Conservation (phyloP, 2,113 vertebrate genomes). For the Calyptommatus sinebrachiatus region DNA sequence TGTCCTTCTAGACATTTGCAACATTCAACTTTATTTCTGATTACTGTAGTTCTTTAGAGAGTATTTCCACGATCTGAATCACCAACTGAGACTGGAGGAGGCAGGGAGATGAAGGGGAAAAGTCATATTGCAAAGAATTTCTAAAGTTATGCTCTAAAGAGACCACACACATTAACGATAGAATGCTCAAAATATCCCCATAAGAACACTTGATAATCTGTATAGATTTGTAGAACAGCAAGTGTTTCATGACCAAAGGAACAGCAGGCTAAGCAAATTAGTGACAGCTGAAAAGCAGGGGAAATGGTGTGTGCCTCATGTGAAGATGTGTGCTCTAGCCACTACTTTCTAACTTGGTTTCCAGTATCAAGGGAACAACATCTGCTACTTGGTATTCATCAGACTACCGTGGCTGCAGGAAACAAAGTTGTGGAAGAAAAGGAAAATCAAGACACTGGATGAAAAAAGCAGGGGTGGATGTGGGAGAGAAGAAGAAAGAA, state of each 20-base stretch:
- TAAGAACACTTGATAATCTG: background rate
- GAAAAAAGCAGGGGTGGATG: background rate
- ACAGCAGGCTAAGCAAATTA: slow-evolving; percentile 33
- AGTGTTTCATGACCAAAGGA: slow-evolving; percentile 10
- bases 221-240: background rate
- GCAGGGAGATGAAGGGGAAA: too few species aligned
- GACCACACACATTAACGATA: slow-evolving; percentile 5
- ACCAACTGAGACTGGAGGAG: background rate
- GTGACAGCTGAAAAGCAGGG: slow-evolving; percentile 41
- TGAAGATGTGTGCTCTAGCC: slow-evolving; percentile 42
- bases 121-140: slow-evolving; percentile 6
- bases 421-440: slow-evolving; percentile 47
- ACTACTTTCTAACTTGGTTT: slow-evolving; percentile 57
- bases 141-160: slow-evolving; percentile 10
- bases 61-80: background rate
- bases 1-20: background rate
- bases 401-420: slow-evolving; percentile 40
- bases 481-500: slow-evolving; percentile 9
- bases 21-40: background rate
- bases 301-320: slow-evolving; percentile 43
- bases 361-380: slow-evolving; percentile 50
- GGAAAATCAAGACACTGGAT: slow-evolving; percentile 37
- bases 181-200: slow-evolving; percentile 22
- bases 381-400: slow-evolving; percentile 63
- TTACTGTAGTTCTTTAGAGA: background rate